These are phyloP conservation scores for Trichopria drosophilae DNA, from an alignment of 2,888 invertebrate genomes.

Conservation along the genomic window DNA sequence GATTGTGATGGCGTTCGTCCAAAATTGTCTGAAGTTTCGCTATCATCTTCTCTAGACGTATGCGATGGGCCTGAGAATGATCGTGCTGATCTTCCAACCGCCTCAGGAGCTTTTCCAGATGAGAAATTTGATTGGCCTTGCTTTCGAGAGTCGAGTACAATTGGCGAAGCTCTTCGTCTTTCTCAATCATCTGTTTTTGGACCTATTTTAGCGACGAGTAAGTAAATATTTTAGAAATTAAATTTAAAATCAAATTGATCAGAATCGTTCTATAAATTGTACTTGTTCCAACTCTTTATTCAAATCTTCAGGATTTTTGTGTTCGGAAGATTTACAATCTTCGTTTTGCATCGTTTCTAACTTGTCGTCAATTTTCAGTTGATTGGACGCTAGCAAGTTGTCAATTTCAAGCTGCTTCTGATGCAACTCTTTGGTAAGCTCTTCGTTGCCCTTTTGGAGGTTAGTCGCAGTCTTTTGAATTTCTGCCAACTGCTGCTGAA, in stretches of 20 bases:
- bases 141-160: conserved; percentile 61
- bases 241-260: too few relatives aligned
- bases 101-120: conserved; percentile 63
- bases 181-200: too few relatives aligned
- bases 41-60: conserved; percentile 64
- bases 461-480: conserved; percentile 59
- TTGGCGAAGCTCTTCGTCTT: conserved; percentile 62
- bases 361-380: too few relatives aligned
- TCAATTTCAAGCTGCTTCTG: conserved; percentile 36
- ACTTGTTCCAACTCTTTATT: too few relatives aligned
- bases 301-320: too few relatives aligned
- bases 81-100: conserved; percentile 64
- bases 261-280: too few relatives aligned
- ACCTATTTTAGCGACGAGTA: too few relatives aligned
- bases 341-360: too few relatives aligned
- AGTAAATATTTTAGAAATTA: too few relatives aligned
- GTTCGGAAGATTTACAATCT: too few relatives aligned
- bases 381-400: too few relatives aligned
- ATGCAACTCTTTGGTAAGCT: conserved; percentile 49
- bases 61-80: conserved; percentile 64
- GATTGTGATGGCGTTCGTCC: conserved; percentile 41
- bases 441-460: conserved; percentile 58
- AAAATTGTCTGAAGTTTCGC: conserved; percentile 63
- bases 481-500: conserved; percentile 54
- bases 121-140: conserved; percentile 63